Evolutionary conservation across 2,797 vertebrate genomes (phyloP), one percentile per base, ranked within the genome.

Genomic region (Discoglossus pictus): DNA sequence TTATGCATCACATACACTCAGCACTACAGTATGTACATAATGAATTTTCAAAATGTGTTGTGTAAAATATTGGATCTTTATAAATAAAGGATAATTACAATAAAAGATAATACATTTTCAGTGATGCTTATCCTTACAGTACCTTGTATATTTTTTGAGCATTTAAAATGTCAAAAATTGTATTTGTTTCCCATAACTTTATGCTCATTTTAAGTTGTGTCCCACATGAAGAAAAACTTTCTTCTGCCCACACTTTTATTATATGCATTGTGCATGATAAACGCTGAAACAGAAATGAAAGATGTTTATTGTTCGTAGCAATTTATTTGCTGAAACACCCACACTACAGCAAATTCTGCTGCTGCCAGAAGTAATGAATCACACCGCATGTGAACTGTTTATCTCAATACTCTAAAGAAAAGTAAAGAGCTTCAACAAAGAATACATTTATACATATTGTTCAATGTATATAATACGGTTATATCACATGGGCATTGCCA

Each of bases 241-340:
- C n/a, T 52, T 24, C 61, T 64, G 47, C 68, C 68, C 61, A 71
- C 68, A 71, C 68, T 36, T 64, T 51, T 52, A 44, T 58, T 65
- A 56, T 59, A 50, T 59, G 68, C 53, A 38, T 71, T 71, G 44
- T 59, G 27, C 61, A 58, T 47, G 53, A 71, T 65, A 59, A 59
- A 55, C n/a, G 61, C 17, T 42, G 38, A 12, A 59, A 56, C 18
- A 64, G 44, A 65, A 71, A 71, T 71, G 68, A 71, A 65, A 59
- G 68, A 65, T 71, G 68, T 59, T 62, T 59, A 71, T 71, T 71
- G 61, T 65, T 71, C 61, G 21, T 65, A 58, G 68, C 68, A 52
- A 71, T 71, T 64, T 71, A 64, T 71, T 71, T 71, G 61, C 68
- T 53, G 24, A 51, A 71, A 64, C 68, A 71, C 68, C 68, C 68